phyloP scores from a whole-genome alignment of 2,113 vertebrate genomes.

The Planiliza haematocheilus region DNA sequence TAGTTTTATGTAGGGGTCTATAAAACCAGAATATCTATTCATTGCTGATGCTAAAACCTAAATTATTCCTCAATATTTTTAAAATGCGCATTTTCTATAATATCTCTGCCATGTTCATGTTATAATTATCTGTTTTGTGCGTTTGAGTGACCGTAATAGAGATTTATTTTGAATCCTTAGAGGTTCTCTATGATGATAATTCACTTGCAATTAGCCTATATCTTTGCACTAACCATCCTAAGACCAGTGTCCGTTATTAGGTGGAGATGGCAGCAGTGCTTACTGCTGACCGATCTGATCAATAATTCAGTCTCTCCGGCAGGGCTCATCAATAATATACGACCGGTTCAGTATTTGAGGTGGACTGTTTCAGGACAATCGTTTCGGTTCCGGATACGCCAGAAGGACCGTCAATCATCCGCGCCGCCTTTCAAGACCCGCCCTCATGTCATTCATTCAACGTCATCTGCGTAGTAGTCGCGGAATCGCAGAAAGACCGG shows the following conservation, averaged over 20 bases:
- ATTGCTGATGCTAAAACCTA: neutral
- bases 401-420: constrained; percentile 35
- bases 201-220: neutral
- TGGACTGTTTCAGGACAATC: constrained; percentile 49
- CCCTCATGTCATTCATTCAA: constrained; percentile 62
- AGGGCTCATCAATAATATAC: constrained; percentile 75
- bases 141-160: too few relatives aligned
- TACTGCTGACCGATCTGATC: constrained; percentile 66
- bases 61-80: neutral
- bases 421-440: neutral
- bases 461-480: constrained; percentile 28
- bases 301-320: constrained; percentile 76
- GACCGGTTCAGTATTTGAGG: constrained; percentile 57
- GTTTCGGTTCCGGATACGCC: constrained; percentile 47
- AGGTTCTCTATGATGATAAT: too few relatives aligned
- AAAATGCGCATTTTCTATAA: neutral
- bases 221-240: neutral
- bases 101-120: neutral
- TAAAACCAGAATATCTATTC: neutral
- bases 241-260: constrained; percentile 5
- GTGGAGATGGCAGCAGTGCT: constrained; percentile 50
- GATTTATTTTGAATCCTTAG: neutral
- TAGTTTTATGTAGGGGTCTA: too few relatives aligned
- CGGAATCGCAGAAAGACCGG: neutral
- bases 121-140: neutral